Percentiles rank a stretch among this genome's conserved stretches.
phyloP scores from a whole-genome alignment of 2,888 invertebrate species.

The Euplexia lucipara region DNA sequence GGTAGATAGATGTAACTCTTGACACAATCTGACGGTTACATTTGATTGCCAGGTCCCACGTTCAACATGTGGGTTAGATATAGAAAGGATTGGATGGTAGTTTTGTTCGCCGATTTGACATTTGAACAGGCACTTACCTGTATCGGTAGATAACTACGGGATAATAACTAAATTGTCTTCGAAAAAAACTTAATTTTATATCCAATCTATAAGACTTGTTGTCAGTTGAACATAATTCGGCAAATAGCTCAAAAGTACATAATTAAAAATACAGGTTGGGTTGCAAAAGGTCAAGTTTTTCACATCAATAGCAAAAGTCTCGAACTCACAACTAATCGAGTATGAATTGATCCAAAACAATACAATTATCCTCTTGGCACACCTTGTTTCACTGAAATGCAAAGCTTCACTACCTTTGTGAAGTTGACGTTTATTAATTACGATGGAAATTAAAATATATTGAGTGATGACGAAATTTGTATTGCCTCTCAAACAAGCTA shows the following conservation, averaged over 20 bases:
- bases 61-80: too few species aligned
- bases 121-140: too few species aligned
- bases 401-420: slow-evolving; percentile 28
- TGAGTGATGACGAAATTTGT: slow-evolving; percentile 73
- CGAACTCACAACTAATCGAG: slow-evolving; percentile 18
- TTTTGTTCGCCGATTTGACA: neutral
- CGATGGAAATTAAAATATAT: slow-evolving; percentile 67
- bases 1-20: too few species aligned
- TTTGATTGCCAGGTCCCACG: too few species aligned
- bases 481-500: slow-evolving; percentile 62
- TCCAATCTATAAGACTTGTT: too few species aligned
- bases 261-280: too few species aligned
- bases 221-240: slow-evolving; percentile 6
- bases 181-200: too few species aligned
- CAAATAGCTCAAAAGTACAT: neutral
- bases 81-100: too few species aligned
- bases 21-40: too few species aligned
- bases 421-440: slow-evolving; percentile 73
- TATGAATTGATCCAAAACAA: slow-evolving; percentile 35
- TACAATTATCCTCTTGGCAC: slow-evolving; percentile 29
- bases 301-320: slow-evolving; percentile 26
- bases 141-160: too few species aligned
- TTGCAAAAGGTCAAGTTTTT: slow-evolving; percentile 42
- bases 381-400: neutral
- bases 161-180: too few species aligned